Percentiles rank a stretch among this genome's conserved stretches.
Evolutionary conservation across 2,888 invertebrate species (phyloP).

Genomic region (Macaria liturata): DNA sequence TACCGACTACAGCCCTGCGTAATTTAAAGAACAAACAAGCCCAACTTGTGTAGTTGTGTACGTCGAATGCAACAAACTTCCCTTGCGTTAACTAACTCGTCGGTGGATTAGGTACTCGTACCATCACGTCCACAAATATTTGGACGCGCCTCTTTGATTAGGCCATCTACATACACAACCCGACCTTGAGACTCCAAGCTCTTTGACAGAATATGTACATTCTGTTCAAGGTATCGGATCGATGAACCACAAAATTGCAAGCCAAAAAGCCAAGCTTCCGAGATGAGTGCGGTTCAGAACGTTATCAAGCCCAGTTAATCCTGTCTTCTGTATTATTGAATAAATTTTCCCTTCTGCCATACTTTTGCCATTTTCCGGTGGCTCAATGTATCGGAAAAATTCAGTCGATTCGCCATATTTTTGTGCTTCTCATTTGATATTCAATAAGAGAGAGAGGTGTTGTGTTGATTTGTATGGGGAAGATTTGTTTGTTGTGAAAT

Average conservation of each 20-base stretch:
- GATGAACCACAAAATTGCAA: slow-evolving; percentile 55
- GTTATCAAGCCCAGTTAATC: slow-evolving; percentile 73
- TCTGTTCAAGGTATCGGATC: slow-evolving; percentile 16
- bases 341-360: slow-evolving; percentile 65
- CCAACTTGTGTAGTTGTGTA: slow-evolving; percentile 46
- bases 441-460: slow-evolving; percentile 33
- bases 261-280: slow-evolving; percentile 62
- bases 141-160: slow-evolving; percentile 27
- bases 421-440: slow-evolving; percentile 39
- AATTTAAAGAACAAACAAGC: slow-evolving; percentile 72
- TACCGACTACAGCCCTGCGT: slow-evolving; percentile 55
- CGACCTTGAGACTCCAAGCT: slow-evolving; percentile 6
- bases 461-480: slow-evolving; percentile 35
- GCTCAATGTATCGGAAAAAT: slow-evolving; percentile 58
- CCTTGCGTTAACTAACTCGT: slow-evolving; percentile 55
- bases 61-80: slow-evolving; percentile 61
- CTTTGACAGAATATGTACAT: background rate
- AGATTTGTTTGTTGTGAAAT: slow-evolving; percentile 39
- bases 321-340: slow-evolving; percentile 74
- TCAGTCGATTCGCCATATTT: slow-evolving; percentile 42
- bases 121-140: slow-evolving; percentile 33
- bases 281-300: slow-evolving; percentile 68
- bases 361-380: slow-evolving; percentile 56
- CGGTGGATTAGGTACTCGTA: slow-evolving; percentile 41
- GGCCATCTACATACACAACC: slow-evolving; percentile 13